phyloP scores from a whole-genome alignment of 2,888 invertebrate genomes.

The Agonum fuliginosum region DNA sequence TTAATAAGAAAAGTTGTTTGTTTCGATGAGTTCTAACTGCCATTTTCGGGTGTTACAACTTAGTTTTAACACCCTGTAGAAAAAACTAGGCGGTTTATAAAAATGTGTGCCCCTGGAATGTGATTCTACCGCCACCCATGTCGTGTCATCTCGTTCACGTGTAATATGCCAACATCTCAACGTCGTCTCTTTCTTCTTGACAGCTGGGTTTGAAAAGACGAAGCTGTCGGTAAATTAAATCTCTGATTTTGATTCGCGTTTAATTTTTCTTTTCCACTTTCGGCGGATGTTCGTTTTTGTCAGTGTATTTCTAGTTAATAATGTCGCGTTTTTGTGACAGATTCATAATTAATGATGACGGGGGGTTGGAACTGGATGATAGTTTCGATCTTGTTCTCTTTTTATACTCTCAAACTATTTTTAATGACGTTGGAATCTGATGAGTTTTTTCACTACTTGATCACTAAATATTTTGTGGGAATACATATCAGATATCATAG shows the following conservation, averaged over 20 bases:
- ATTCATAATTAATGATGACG: constrained; percentile 13
- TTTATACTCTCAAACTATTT: neutral
- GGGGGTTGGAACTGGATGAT: neutral
- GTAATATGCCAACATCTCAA: constrained; percentile 37
- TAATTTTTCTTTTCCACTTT: constrained; percentile 40
- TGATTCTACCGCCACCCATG: too few species aligned
- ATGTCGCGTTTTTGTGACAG: constrained; percentile 3
- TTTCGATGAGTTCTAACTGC: too few species aligned
- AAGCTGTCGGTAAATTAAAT: constrained; percentile 51
- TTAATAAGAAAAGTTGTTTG: too few species aligned
- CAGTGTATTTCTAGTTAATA: neutral
- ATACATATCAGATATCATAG: too few species aligned
- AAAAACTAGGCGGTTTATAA: too few species aligned
- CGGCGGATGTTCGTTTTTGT: neutral
- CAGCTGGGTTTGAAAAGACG: constrained; percentile 31
- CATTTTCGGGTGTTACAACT: too few species aligned
- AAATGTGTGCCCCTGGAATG: too few species aligned
- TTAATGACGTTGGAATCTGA: neutral
- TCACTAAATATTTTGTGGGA: too few species aligned
- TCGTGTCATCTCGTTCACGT: neutral
- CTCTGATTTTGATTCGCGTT: constrained; percentile 48
- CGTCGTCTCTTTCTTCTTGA: neutral
- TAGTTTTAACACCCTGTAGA: too few species aligned
- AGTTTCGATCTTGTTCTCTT: neutral
- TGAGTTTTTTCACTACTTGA: too few species aligned